Conservation (phyloP, 2,797 vertebrate genomes). For the Ataeniobius toweri region DNA sequence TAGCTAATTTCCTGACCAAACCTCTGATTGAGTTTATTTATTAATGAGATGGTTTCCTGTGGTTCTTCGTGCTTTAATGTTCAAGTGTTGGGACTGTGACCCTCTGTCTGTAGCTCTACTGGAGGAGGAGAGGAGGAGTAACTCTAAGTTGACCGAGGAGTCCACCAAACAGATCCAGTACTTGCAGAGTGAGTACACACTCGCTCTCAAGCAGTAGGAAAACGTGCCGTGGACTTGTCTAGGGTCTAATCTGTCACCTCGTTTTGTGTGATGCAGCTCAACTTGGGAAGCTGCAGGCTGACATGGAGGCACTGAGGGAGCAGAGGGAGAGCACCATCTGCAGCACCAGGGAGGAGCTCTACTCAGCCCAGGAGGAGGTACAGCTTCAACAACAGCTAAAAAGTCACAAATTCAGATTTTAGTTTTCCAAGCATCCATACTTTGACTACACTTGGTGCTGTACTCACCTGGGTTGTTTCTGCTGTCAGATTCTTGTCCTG, state of each 20-base stretch:
- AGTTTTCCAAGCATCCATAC: not conserved
- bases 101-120: slow-evolving; percentile 82
- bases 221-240: not conserved
- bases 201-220: not conserved
- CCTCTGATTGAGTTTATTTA: no score
- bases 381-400: not conserved
- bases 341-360: slow-evolving; percentile 87
- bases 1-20: not conserved
- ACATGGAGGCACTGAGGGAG: slow-evolving; percentile 91
- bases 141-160: slow-evolving; percentile 89
- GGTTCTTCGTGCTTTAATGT: not conserved
- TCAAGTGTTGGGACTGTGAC: not conserved
- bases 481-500: slow-evolving; percentile 83
- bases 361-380: slow-evolving; percentile 90
- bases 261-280: slow-evolving; percentile 81
- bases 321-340: slow-evolving; percentile 91
- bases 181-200: slow-evolving; percentile 88
- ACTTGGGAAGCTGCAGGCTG: slow-evolving; percentile 87
- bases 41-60: not conserved
- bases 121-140: slow-evolving; percentile 93
- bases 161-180: slow-evolving; percentile 95
- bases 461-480: not conserved
- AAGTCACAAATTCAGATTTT: not conserved
- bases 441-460: no score
- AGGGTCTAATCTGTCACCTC: not conserved